Base-by-base conservation (phyloP, 1,140 invertebrate species). In the Drosophila takahashii region DNA sequence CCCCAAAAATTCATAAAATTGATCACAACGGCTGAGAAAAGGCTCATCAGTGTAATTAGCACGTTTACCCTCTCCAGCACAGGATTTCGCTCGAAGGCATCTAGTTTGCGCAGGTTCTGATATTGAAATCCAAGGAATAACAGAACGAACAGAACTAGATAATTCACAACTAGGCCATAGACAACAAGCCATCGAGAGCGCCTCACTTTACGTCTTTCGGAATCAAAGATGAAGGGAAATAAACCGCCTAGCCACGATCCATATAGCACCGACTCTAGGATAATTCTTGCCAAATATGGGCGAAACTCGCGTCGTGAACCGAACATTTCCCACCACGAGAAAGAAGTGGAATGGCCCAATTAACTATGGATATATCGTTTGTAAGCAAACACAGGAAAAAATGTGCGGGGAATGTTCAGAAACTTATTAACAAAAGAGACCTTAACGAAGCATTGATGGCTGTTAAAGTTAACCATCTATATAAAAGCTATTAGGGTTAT, bases 171-270 rank as follows among this genome's bases (percentile, higher is more conserved):
- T 4, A 44, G 10, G 41, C 41, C 41, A 18, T 44, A 44, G 3
- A 18, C 1, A 44, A 18, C 1, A 3, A 44, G 41, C 3, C 41
- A 18, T 10, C 41, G 9, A 3, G 41, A 44, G 9, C 41, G 16
- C 9, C 41, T 44, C 3, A 44, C 7, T 18, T 44, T 16, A 10
- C 9, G 3, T 44, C 15, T 44, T 44, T 10, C 4, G 16, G 41
- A 18, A 10, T 42, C 22, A n/a, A 59, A 81, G 9, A 36, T 47
- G 32, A 74, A 86, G 1, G 77, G 81, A 32, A 85, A 57, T 22
- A 85, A 11, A 0, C 81, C 81, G 13, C 86, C 42, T 7, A 45
- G 18, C 57, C 66, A 64, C 4, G 81, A 84, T 1, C n/a, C 11
- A 15, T 65, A 73, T 1, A 79, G 34, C 18, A 39, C 22, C 1